Conservation (phyloP, 53 echinoderm and acorn worm species). For the Apostichopus leukothele region DNA sequence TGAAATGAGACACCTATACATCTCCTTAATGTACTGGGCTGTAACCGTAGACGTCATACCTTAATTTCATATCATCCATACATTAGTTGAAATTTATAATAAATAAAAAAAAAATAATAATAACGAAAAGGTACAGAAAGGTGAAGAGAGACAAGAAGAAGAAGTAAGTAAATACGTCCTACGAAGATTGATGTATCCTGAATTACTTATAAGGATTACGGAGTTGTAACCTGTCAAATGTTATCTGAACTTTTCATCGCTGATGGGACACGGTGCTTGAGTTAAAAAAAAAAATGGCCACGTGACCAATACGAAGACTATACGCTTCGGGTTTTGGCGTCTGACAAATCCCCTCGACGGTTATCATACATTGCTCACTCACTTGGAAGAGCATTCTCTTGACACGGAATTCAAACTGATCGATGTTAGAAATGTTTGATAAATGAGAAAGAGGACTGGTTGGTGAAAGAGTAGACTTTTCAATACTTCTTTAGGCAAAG, state of each 20-base stretch:
- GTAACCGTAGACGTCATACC: too few species aligned
- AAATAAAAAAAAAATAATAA: too few species aligned
- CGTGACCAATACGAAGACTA: background rate
- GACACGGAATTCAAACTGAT: background rate
- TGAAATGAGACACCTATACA: too few species aligned
- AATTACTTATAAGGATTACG: background rate
- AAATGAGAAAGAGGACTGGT: too few species aligned
- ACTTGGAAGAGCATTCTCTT: background rate
- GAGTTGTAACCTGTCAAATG: background rate
- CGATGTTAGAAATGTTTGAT: too few species aligned
- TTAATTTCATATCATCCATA: too few species aligned
- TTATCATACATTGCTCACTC: background rate
- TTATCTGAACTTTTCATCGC: background rate
- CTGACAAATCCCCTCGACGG: background rate
- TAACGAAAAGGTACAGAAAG: too few species aligned
- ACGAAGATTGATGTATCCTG: background rate
- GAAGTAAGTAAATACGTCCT: background rate
- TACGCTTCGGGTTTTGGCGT: background rate
- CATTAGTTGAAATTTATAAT: too few species aligned
- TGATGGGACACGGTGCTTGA: background rate
- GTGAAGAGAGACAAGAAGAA: too few species aligned
- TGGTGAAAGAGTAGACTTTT: too few species aligned
- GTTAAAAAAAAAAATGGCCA: background rate
- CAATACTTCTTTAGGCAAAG: too few species aligned
- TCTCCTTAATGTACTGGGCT: too few species aligned